These are phyloP conservation scores for Acanthosepion lycidas DNA, from an alignment of 2,888 invertebrate genomes.

Conservation along the genomic window DNA sequence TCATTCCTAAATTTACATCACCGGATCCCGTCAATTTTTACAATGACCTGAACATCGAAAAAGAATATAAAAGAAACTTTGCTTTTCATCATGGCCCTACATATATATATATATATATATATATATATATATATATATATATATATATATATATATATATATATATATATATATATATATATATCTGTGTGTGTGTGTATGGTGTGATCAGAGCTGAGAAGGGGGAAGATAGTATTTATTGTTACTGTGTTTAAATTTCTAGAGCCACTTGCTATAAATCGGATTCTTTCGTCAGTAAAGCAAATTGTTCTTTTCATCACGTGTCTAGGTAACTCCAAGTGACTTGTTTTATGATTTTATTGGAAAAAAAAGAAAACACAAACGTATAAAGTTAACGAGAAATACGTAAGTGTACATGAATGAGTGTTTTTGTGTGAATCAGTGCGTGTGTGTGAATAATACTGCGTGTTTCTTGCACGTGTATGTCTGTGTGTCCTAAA, in stretches of 20 bases:
- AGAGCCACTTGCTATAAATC: background rate
- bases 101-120: background rate
- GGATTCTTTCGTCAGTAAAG: background rate
- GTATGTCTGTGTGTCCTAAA: too few relatives aligned
- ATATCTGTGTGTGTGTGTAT: too few relatives aligned
- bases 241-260: background rate
- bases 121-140: background rate
- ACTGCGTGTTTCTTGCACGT: too few relatives aligned
- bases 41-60: background rate
- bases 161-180: slow-evolving; percentile 2
- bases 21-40: background rate
- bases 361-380: background rate
- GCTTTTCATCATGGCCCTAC: background rate
- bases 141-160: too few relatives aligned
- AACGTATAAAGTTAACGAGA: too few relatives aligned
- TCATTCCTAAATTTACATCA: background rate
- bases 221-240: background rate
- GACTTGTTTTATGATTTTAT: background rate
- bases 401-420: too few relatives aligned
- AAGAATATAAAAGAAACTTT: background rate
- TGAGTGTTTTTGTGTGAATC: too few relatives aligned
- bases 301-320: background rate
- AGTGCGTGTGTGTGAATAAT: too few relatives aligned
- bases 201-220: background rate
- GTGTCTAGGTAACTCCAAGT: background rate